Base-by-base conservation (phyloP, 2,113 vertebrate genomes). In the Microcebus murinus region DNA sequence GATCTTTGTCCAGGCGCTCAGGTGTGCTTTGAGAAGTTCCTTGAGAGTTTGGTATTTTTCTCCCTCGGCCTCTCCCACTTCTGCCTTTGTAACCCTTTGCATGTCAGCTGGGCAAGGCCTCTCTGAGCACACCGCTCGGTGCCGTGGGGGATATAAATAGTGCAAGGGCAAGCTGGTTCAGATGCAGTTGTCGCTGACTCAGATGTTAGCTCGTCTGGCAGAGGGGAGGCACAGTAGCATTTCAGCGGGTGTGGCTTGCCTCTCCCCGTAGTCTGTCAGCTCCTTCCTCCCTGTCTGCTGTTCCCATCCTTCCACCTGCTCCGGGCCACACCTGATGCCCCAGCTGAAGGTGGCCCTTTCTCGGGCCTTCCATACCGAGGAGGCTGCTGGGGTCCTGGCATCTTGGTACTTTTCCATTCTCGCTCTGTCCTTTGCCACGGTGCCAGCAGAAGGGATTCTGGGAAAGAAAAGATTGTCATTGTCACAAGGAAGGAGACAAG, bases 381-480 rank as follows among this genome's bases (percentile, higher is more conserved):
- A 94, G 31, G 20, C 68, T 82, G 55, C 81, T 20, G 8, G 59
- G 91, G 89, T 81, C 70, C 74, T 65, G 4, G 25, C 3, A 36
- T 87, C 76, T 55, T 27, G 45, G 83, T 92, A 87, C 86, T 94
- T 91, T 97, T 94, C 96, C 71, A 0, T 87, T 92, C 79, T 95
- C 14, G 89, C 82, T 91, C 92, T 96, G 83, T 89, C 70, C 57
- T 96, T 95, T 80, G 89, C 45, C 79, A 80, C n/a, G 20, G 27
- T 1, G 0, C 70, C 74, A 31, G 74, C 57, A 67, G 34, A 89
- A 91, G 34, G 83, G 45, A 95, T 84, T 92, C 86, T 96, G 93
- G 88, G 85, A 89, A 91, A 94, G 61, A 31, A 92, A 73, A 94
- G 68, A 81, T 68, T 93, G 63, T 95, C 87, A 94, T 94, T 97